These are phyloP conservation scores for Psilopogon haemacephalus DNA, from an alignment of 2,113 vertebrate species.

Conservation along the genomic window DNA sequence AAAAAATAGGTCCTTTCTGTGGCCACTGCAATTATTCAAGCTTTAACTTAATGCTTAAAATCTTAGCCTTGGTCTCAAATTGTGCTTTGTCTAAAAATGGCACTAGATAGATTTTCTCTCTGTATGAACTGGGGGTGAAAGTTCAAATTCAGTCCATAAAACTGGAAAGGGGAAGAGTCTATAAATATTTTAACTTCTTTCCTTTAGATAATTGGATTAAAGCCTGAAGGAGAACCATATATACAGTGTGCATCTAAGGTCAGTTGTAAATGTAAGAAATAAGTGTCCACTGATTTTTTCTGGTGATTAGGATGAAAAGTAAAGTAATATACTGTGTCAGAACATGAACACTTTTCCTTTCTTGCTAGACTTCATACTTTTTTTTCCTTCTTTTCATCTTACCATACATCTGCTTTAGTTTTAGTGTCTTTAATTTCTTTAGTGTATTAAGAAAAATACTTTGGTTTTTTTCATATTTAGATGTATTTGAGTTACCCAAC, in stretches of 20 bases:
- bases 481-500: not conserved
- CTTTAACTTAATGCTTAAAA: not conserved
- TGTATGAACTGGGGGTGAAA: not conserved
- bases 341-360: not conserved
- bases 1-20: not conserved
- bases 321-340: not conserved
- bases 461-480: not conserved
- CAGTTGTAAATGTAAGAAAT: conserved; percentile 65
- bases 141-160: not conserved
- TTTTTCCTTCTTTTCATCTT: not conserved
- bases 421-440: conserved; percentile 15
- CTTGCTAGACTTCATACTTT: not conserved
- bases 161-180: not conserved
- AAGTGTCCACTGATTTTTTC: not conserved
- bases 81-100: not conserved
- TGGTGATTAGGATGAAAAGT: not conserved
- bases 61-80: conserved; percentile 1
- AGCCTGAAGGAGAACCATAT: conserved; percentile 82
- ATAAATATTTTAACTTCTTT: conserved; percentile 34
- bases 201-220: conserved; percentile 91
- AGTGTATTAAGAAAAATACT: not conserved
- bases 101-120: not conserved
- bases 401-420: not conserved
- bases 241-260: conserved; percentile 88
- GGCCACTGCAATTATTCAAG: not conserved